These are phyloP conservation scores for Troides aeacus DNA, from an alignment of 2,888 invertebrate genomes.

Conservation along the genomic window DNA sequence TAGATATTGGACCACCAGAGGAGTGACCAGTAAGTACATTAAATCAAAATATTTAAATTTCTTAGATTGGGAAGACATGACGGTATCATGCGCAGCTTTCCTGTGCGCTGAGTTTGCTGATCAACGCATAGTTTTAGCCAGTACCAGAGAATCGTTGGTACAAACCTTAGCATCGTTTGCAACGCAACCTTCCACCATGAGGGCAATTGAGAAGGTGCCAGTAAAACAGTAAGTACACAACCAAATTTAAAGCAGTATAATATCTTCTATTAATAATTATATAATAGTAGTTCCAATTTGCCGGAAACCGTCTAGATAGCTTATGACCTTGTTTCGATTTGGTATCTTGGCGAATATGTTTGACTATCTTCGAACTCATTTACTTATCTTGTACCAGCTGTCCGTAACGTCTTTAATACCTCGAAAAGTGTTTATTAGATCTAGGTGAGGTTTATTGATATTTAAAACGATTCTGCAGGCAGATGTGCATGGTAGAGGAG, in stretches of 20 bases:
- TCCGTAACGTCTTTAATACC: too few species aligned
- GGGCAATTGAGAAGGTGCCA: constrained; percentile 85
- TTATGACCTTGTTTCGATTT: too few species aligned
- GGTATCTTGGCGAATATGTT: too few species aligned
- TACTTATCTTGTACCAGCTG: too few species aligned
- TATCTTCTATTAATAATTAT: not conserved
- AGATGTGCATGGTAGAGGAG: constrained; percentile 83
- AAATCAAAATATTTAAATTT: not conserved
- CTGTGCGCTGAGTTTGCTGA: constrained; percentile 88
- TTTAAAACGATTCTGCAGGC: constrained; percentile 55
- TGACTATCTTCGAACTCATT: not conserved
- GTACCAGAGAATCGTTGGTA: constrained; percentile 87
- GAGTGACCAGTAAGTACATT: not conserved
- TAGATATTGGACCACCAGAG: not conserved
- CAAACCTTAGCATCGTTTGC: constrained; percentile 89
- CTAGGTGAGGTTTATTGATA: not conserved
- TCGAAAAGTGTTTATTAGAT: not conserved
- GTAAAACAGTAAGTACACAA: constrained; percentile 72
- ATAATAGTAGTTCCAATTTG: too few species aligned
- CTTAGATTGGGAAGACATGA: constrained; percentile 80
- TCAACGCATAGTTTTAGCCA: constrained; percentile 85
- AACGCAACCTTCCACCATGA: constrained; percentile 85
- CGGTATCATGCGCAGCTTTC: constrained; percentile 84
- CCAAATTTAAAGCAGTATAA: not conserved
- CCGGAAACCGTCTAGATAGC: not conserved